These are phyloP conservation scores for Aphaenogaster floridana DNA, from an alignment of 1,140 invertebrate genomes.

Conservation along the genomic window DNA sequence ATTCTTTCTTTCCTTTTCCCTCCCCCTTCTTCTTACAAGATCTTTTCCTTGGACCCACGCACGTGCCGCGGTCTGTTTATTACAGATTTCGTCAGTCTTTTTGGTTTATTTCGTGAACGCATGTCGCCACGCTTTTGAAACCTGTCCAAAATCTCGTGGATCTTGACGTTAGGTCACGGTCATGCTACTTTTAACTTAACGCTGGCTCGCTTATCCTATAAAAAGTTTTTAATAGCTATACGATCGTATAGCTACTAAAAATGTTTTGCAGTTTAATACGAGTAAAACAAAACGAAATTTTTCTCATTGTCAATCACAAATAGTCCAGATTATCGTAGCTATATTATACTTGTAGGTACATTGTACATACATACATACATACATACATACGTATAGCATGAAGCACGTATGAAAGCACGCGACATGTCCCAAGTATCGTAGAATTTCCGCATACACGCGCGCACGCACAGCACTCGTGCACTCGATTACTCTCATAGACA, in stretches of 20 bases:
- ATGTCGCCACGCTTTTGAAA: conserved; percentile 72
- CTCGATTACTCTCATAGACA: too few species aligned
- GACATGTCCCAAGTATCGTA: too few species aligned
- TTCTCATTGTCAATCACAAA: too few species aligned
- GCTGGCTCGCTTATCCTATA: not conserved
- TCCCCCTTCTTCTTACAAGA: not conserved
- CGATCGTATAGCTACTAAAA: not conserved
- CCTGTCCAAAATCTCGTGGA: conserved; percentile 73
- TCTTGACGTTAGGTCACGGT: conserved; percentile 77
- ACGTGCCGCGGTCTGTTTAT: not conserved
- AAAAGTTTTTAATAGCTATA: too few species aligned
- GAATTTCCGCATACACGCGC: too few species aligned
- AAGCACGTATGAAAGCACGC: too few species aligned
- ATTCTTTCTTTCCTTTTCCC: not conserved
- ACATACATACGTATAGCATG: too few species aligned
- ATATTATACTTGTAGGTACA: too few species aligned
- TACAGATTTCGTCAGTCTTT: not conserved
- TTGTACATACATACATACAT: too few species aligned
- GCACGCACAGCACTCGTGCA: too few species aligned
- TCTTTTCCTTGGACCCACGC: not conserved
- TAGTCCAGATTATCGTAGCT: too few species aligned
- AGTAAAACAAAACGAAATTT: too few species aligned
- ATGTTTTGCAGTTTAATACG: not conserved
- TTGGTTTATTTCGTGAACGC: not conserved
- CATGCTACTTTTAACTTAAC: conserved; percentile 74